Evolutionary conservation across 2,797 vertebrate genomes (phyloP).

Genomic region (Pangasius larnaudii): DNA sequence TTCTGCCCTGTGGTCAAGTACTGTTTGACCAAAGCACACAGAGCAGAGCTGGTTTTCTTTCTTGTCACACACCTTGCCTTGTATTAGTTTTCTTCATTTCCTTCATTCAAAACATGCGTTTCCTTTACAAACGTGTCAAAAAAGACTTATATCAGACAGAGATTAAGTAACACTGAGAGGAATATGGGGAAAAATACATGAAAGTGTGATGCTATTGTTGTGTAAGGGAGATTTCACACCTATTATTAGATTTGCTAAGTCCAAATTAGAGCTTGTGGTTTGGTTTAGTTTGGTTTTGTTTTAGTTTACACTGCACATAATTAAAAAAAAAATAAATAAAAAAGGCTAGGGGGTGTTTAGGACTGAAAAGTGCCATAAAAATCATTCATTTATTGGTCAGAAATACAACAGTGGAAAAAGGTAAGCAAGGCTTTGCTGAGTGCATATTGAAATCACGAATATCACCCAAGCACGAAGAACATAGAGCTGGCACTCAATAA

Average conservation of each 20-base stretch:
- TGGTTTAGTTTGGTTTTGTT: background rate
- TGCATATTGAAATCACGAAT: background rate
- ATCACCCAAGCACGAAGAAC: background rate
- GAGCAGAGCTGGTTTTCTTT: conserved; percentile 32
- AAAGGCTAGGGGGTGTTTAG: background rate
- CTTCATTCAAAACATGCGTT: background rate
- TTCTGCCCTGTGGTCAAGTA: conserved; percentile 26
- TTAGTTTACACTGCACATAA: background rate
- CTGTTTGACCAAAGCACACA: conserved; percentile 41
- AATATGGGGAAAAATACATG: background rate
- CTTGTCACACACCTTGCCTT: conserved; percentile 10
- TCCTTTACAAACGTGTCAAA: background rate
- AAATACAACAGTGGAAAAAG: background rate
- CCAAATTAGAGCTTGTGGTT: background rate
- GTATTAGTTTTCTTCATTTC: conserved; percentile 38
- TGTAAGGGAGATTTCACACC: background rate
- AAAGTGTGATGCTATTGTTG: background rate
- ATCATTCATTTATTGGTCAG: background rate
- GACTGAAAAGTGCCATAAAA: background rate
- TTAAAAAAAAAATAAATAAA: background rate
- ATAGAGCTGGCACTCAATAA: background rate
- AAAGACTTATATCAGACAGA: background rate
- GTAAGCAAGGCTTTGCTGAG: background rate
- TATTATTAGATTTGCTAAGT: background rate
- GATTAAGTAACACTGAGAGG: background rate